Base-by-base conservation (phyloP, 2,888 invertebrate species). In the Dyspetes luteomarginatus region DNA sequence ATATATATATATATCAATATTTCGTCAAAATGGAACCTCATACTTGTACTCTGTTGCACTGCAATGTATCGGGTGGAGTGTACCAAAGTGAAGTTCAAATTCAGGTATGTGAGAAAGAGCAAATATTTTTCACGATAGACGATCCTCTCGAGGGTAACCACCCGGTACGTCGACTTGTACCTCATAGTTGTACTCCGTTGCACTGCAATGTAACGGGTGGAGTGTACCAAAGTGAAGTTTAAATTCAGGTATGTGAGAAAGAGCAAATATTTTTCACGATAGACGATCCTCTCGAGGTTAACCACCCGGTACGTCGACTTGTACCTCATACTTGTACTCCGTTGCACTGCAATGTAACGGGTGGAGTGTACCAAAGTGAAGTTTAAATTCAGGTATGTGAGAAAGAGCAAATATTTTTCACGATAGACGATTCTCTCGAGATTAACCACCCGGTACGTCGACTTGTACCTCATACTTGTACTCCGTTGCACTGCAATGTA, bases 151-250 rank as follows among this genome's bases (percentile, higher is more conserved):
- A 78, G 65, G 60, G 75, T 80, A 73, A 12, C 82, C 84, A 84
- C 84, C 82, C 82, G 83, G 79, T 83, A 84, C 73, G 78, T 80
- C 65, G 78, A 55, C 15, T 67, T 64, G 56, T 43, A 71, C 26
- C 30, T 19, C 36, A 76, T 26, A 36, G 52, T 36, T 55, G 75
- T 72, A 30, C 15, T 67, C n/a, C 26, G 36, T 82, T 74, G 71
- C 58, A 73, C 45, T 68, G 62, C n/a, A 50, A 19, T 62, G 67
- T 52, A 68, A 58, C 73, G 72, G 30, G 36, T 64, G 48, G 26
- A 83, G 74, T 76, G 83, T 83, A 84, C 84, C 88, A 87, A 41
- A 64, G 48, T 67, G 71, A 67, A 74, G 60, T 58, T n/a, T n/a
- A n/a, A n/a, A n/a, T n/a, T n/a, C n/a, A n/a, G n/a, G 36, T 22